Evolutionary conservation across 1,140 invertebrate species (phyloP), one percentile per base, ranked within the genome.

Genomic region (Kradibia gibbosae): DNA sequence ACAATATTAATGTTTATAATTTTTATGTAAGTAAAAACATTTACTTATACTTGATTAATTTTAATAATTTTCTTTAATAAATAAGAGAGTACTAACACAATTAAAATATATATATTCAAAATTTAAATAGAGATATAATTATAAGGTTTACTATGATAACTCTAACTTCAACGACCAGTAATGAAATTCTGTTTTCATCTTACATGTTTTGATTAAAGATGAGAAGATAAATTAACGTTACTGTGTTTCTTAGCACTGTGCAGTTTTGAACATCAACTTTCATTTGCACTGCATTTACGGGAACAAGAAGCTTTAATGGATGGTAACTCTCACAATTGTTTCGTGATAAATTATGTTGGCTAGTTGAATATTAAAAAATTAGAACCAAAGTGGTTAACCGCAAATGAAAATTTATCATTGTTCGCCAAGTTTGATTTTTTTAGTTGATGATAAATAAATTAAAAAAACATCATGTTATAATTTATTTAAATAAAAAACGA

Each of bases 291-390:
- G 22, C 57, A 67, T 74, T 45, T 53, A 65, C 36, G 36, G 53
- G 53, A 36, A n/a, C 65, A 31, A 80, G 71, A 80, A 80, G 80
- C 34, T 83, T 48, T 74, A 80, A 75, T 70, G 13, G 65, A 65
- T 22, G n/a, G 53, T 82, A 81, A 84, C 80, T 80, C 80, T 82
- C 45, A 62, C 55, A 42, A 80, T 72, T 82, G 73, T 85, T 86
- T 73, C 83, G 78, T 81, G 84, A 85, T 70, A 77, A 83, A 84
- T 80, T 78, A 78, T 78, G 42, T 71, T 79, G 42, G 48, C 39
- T 50, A n/a, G 20, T 34, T 36, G 4, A 22, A 72, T 3, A n/a
- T 25, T 22, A 39, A 50, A 74, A 73, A 74, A 50, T 3, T 39
- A 2, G n/a, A 15, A 39, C 28, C 34, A 20, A 73, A 11, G 78